A percentile compares a stretch with the other conserved stretches of the same genome.
These are phyloP conservation scores for Drosophila paranaensis DNA, from an alignment of 2,888 invertebrate genomes.

Conservation along the genomic window DNA sequence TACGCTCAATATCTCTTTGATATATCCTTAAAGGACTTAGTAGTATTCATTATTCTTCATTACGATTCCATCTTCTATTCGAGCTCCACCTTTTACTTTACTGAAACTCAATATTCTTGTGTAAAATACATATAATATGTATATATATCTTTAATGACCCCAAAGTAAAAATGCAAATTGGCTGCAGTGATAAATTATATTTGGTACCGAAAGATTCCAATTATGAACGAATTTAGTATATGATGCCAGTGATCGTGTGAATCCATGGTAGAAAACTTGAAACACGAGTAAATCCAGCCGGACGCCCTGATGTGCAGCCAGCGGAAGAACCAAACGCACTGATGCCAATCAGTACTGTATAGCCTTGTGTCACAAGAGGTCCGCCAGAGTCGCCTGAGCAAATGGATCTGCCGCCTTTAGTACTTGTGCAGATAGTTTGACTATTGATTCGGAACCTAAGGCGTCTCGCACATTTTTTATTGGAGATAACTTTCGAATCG, in stretches of 20 bases:
- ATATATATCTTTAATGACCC: too few species aligned
- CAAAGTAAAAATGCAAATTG: neutral
- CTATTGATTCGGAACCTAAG: slow-evolving; percentile 13
- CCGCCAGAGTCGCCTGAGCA: slow-evolving; percentile 45
- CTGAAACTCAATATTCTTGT: too few species aligned
- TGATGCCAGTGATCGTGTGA: slow-evolving; percentile 28
- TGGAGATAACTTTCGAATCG: slow-evolving; percentile 63
- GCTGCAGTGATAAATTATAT: neutral
- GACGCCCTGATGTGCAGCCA: slow-evolving; percentile 32
- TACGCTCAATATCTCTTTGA: too few species aligned
- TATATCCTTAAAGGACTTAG: too few species aligned
- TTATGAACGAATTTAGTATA: slow-evolving; percentile 1
- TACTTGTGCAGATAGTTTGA: slow-evolving; percentile 39
- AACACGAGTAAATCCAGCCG: slow-evolving; percentile 44
- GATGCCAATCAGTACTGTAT: slow-evolving; percentile 30
- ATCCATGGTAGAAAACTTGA: slow-evolving; percentile 42
- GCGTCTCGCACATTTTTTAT: slow-evolving; percentile 80
- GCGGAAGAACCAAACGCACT: slow-evolving; percentile 24
- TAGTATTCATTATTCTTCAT: too few species aligned
- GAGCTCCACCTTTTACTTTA: too few species aligned
- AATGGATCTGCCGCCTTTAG: slow-evolving; percentile 30
- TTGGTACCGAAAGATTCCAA: too few species aligned
- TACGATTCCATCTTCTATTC: too few species aligned
- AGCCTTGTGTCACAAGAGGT: slow-evolving; percentile 24
- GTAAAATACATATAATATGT: too few species aligned